Evolutionary conservation across 2,797 vertebrate species (phyloP), one percentile per base, ranked within the genome.

Genomic region (Crenichthys baileyi): DNA sequence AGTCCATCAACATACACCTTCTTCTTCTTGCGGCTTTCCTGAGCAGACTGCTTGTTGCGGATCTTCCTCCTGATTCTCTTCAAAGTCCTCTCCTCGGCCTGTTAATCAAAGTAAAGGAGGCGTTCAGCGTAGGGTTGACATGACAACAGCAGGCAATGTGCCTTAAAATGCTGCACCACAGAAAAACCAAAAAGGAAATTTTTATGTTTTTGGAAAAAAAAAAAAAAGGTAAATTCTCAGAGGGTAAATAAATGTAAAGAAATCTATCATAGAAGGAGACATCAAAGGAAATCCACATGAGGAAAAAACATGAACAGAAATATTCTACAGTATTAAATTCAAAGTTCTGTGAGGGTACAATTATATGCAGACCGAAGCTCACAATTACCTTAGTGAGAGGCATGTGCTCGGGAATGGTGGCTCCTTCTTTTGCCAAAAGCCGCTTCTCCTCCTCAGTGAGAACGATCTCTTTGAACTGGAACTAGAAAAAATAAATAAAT

Each of bases 41-140:
- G 97, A 85, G 97, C 97, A 6, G 97, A 97, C 83, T 96, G 96
- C 89, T 97, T 98, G 91, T 97, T 99, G 61, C 97, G 93, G 88
- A 97, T 98, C 94, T 98, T 98, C 83, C 96, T 96, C 80, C 96
- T 94, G 50, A 97, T 94, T 31, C 95, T 95, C 89, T 97, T 98
- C 89, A 97, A 87, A 74, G 95, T 93, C 73, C 94, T 93, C 76
- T 98, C 97, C 81, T 98, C 96, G 0, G 94, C 88, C 98, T 99
- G 90, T 68, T 78, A 76, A 22, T 87, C 71, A 89, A 31, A 90
- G 56, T 83, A 53, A 31, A 70, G n/a, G 7, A 55, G 39, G 20
- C 50, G 56, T 82, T 89, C 46, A 89, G 26, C 72, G 78, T 2
- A 78, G 56, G 48, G 55, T 55, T 72, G 67, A 81, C 26, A 75